Conservation (phyloP, 2,888 invertebrate species). For the Lumbricus terrestris region DNA sequence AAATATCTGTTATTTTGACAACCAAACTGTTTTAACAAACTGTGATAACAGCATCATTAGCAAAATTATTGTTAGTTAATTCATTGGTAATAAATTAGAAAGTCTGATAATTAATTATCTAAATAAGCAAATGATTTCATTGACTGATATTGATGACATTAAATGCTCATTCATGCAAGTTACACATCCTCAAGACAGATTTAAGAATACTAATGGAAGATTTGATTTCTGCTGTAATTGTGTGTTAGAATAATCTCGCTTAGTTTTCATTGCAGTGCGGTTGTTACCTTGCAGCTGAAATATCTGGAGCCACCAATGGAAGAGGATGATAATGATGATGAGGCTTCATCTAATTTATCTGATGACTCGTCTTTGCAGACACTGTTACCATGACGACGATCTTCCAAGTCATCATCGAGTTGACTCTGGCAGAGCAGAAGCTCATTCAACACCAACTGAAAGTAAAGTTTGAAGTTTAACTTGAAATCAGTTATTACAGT, state of each 20-base stretch:
- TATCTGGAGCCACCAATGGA: not conserved
- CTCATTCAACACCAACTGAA: not conserved
- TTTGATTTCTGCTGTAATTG: not conserved
- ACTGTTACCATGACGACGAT: not conserved
- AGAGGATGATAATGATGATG: not conserved
- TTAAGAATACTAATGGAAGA: not conserved
- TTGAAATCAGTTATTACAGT: no score
- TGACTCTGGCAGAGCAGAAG: slow-evolving; percentile 4
- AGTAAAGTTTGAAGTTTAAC: not conserved
- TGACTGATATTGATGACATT: not conserved
- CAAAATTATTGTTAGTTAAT: not conserved
- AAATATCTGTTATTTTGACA: not conserved
- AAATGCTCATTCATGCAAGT: not conserved
- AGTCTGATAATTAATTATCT: not conserved
- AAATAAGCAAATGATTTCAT: not conserved
- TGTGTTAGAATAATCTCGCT: not conserved
- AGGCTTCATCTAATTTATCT: not conserved
- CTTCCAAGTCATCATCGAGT: not conserved
- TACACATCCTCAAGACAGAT: not conserved
- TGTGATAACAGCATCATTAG: not conserved
- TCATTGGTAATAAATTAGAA: not conserved
- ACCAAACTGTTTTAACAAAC: not conserved
- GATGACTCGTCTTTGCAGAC: not conserved
- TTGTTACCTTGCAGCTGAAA: not conserved
- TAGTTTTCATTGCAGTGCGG: not conserved